Evolutionary conservation across 2,113 vertebrate genomes (phyloP).

Genomic region (Hippopotamus amphibius): DNA sequence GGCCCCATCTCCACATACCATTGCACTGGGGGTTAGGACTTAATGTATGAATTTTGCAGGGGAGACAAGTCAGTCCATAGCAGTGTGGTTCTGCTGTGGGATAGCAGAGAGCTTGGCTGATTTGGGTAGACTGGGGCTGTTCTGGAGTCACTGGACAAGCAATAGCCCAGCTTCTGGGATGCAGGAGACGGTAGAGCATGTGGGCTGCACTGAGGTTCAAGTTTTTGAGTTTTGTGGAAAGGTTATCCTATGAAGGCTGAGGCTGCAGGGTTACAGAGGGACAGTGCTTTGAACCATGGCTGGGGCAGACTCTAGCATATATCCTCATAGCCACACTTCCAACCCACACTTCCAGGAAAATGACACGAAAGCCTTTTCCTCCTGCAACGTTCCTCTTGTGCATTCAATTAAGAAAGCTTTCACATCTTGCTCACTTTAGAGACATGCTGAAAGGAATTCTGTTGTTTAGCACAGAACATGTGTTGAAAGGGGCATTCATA

Average conservation of each 20-base stretch:
- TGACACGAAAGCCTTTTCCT: neutral
- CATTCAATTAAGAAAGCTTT: neutral
- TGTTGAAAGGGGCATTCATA: neutral
- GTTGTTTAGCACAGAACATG: neutral
- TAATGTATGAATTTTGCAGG: neutral
- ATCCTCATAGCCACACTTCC: neutral
- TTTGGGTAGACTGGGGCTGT: neutral
- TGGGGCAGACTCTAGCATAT: neutral
- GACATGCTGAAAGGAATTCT: neutral
- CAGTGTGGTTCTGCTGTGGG: too few species aligned
- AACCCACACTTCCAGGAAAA: neutral
- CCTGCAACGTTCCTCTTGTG: neutral
- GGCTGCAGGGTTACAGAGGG: neutral
- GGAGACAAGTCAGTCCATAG: neutral
- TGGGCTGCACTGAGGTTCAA: neutral
- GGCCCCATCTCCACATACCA: neutral
- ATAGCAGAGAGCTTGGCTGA: neutral
- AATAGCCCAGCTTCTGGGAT: neutral
- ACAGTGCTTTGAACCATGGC: neutral
- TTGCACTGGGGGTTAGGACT: neutral
- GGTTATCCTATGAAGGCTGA: neutral
- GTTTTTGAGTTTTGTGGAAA: neutral
- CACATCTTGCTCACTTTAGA: neutral
- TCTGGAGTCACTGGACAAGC: neutral
- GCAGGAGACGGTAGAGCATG: neutral